phyloP scores from a whole-genome alignment of 2,113 vertebrate species.

The Oryzias curvinotus region DNA sequence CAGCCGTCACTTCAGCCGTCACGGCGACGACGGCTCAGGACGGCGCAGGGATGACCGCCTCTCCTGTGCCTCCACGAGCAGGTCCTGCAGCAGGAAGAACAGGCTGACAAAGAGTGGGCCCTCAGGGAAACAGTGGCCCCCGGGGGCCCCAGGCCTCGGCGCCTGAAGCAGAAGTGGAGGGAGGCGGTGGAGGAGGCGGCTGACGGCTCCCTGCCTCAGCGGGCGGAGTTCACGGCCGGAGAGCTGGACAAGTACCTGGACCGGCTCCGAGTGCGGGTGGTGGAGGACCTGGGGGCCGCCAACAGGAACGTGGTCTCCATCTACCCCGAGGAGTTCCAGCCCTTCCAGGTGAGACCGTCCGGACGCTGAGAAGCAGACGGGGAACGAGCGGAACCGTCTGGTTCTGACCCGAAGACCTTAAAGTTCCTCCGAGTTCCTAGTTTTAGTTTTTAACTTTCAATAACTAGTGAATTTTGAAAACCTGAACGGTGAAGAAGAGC shows the following conservation, averaged over 20 bases:
- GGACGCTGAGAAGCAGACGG: not conserved
- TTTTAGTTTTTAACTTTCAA: no score
- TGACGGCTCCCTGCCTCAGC: conserved; percentile 72
- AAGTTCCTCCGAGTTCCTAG: no score
- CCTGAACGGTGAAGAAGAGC: no score
- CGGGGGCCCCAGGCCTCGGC: conserved; percentile 64
- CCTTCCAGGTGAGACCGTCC: conserved; percentile 67
- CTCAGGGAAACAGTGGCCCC: conserved; percentile 5
- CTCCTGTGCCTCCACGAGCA: conserved; percentile 9
- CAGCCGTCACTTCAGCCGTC: no score
- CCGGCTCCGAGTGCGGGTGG: conserved; percentile 69
- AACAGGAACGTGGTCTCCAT: conserved; percentile 80
- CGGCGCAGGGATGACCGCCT: no score
- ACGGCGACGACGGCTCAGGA: not conserved
- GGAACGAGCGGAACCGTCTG: no score
- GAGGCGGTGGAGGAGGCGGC: conserved; percentile 79
- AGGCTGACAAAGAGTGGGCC: conserved; percentile 67
- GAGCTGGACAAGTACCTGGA: conserved; percentile 74
- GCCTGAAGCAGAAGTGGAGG: conserved; percentile 79
- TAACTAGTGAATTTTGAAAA: no score
- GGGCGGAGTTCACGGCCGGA: conserved; percentile 50
- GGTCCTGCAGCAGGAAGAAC: conserved; percentile 89
- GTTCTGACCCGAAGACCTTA: no score
- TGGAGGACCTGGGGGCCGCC: conserved; percentile 83
- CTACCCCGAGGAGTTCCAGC: conserved; percentile 82